phyloP scores from a whole-genome alignment of 2,888 invertebrate species.

The Mycalesis mineus region DNA sequence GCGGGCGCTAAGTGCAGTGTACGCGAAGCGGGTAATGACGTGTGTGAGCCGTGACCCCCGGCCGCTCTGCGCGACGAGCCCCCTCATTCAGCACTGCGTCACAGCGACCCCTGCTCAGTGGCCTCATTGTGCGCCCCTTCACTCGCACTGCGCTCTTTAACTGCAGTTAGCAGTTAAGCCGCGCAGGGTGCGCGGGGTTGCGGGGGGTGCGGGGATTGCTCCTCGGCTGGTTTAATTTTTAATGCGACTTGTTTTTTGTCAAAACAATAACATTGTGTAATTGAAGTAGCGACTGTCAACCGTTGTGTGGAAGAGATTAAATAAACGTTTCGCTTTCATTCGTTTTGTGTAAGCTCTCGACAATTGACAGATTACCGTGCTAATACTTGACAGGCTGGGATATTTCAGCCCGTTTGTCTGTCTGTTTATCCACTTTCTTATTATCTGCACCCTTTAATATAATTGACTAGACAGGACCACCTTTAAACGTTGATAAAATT shows the following conservation, averaged over 20 bases:
- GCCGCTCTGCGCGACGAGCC: background rate
- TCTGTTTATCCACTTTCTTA: no score
- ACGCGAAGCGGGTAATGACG: no score
- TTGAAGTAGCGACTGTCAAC: constrained; percentile 7
- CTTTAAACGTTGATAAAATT: no score
- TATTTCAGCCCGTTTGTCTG: no score
- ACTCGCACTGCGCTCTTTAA: background rate
- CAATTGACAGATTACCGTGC: background rate
- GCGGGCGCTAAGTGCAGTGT: no score
- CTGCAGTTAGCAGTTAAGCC: no score
- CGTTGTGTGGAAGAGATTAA: background rate
- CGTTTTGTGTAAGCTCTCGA: background rate
- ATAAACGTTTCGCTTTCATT: background rate
- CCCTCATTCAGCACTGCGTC: background rate
- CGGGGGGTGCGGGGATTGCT: background rate
- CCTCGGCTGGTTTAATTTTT: background rate
- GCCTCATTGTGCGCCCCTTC: background rate
- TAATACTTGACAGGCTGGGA: background rate
- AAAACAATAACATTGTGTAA: constrained; percentile 27
- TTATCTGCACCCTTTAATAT: background rate
- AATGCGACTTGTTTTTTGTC: constrained; percentile 10
- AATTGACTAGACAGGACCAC: no score
- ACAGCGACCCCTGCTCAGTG: background rate
- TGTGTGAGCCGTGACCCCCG: no score
- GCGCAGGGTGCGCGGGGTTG: background rate